A percentile compares a stretch with the other conserved stretches of the same genome.
phyloP scores from a whole-genome alignment of 2,888 invertebrate species.

The Odontomyia ornata region DNA sequence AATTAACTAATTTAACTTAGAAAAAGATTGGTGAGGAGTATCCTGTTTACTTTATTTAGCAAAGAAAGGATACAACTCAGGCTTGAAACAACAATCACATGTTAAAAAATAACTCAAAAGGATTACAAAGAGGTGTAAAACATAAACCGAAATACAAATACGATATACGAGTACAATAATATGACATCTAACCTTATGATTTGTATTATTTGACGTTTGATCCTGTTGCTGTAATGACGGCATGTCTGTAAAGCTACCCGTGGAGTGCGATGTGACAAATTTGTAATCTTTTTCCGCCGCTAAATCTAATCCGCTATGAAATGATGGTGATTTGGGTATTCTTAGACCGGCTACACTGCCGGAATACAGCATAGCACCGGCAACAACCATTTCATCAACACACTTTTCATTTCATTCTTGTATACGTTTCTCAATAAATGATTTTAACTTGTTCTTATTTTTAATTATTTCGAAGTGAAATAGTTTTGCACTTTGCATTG shows the following conservation, averaged over 20 bases:
- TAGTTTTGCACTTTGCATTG: constrained; percentile 12
- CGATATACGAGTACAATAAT: no score
- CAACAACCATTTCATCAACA: constrained; percentile 62
- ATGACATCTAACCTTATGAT: constrained; percentile 45
- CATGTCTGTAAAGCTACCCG: constrained; percentile 57
- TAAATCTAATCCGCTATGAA: constrained; percentile 85
- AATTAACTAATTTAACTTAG: neutral
- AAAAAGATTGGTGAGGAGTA: neutral
- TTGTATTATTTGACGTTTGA: constrained; percentile 50
- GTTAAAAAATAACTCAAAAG: no score
- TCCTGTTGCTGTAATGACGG: constrained; percentile 55
- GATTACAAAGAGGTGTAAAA: no score
- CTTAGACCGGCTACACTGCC: constrained; percentile 67
- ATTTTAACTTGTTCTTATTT: constrained; percentile 23
- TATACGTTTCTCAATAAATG: constrained; percentile 20
- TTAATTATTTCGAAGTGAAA: constrained; percentile 13
- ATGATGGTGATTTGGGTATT: constrained; percentile 87
- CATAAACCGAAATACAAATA: no score
- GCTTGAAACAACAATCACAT: no score
- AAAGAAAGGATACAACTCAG: no score
- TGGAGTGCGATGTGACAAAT: constrained; percentile 52
- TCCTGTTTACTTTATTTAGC: no score
- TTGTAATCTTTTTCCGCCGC: constrained; percentile 68
- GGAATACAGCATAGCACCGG: constrained; percentile 64
- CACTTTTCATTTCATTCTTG: constrained; percentile 49